These are phyloP conservation scores for Triplophysa yarkandensis DNA, from an alignment of 2,797 vertebrate species.

Conservation along the genomic window DNA sequence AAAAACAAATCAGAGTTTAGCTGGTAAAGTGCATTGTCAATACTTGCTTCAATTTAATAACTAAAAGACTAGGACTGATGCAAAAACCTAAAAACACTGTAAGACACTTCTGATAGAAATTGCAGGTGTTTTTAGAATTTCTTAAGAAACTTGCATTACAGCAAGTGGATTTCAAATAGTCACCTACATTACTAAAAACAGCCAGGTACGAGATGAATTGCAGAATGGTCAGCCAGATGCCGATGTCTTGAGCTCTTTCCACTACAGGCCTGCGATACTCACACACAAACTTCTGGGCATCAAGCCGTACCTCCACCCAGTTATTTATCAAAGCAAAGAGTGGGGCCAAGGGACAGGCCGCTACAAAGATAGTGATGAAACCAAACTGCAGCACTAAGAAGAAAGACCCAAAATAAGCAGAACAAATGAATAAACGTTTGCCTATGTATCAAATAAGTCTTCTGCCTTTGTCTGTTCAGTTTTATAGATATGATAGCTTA, in stretches of 20 bases:
- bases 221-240: slow-evolving; percentile 81
- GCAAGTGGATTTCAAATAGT: neutral
- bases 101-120: no score
- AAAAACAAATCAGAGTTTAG: no score
- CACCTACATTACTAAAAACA: slow-evolving; percentile 76
- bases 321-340: slow-evolving; percentile 80
- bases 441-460: neutral
- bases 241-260: slow-evolving; percentile 75
- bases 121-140: no score
- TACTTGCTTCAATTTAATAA: no score
- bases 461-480: neutral
- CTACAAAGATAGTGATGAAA: slow-evolving; percentile 83
- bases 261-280: slow-evolving; percentile 78
- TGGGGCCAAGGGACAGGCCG: slow-evolving; percentile 78
- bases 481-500: slow-evolving; percentile 51
- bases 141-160: no score
- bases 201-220: slow-evolving; percentile 77
- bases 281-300: slow-evolving; percentile 80
- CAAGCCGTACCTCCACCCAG: slow-evolving; percentile 79
- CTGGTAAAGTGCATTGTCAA: no score
- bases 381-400: slow-evolving; percentile 80
- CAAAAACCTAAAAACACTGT: neutral
- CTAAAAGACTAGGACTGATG: neutral
- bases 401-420: neutral
- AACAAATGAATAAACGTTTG: neutral